Evolutionary conservation across 1,140 invertebrate species (phyloP), one percentile per base, ranked within the genome.

Genomic region (Drosophila obscura): DNA sequence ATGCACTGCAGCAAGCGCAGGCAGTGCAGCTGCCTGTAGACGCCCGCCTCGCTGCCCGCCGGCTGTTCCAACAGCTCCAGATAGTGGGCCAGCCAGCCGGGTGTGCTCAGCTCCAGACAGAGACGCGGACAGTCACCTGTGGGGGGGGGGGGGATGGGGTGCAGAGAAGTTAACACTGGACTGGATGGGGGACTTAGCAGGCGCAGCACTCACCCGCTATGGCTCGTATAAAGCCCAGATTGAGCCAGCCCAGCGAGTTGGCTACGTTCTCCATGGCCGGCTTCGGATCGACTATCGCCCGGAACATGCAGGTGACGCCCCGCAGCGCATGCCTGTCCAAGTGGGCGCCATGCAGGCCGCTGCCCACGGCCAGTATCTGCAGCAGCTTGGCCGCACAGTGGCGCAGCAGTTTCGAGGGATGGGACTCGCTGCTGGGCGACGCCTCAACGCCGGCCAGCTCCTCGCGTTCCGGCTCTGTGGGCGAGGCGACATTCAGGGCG

Each of bases 21-120:
- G 1, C 95, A 94, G 84, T 96, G 94, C n/a, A 97, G 95, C 93
- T 96, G 92, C 15, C 93, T 92, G 41, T 92, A 91, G 3, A 94
- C 72, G 55, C 92, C 91, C 0, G 72, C 65, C 53, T 92, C 91
- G 5, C 91, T 93, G 16, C 94, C 93, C 19, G 96, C 92, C 22
- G 97, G 94, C 71, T 94, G 95, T 48, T 98, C 93, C 16, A 97
- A 93, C 50, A 98, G 94, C 67, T 95, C 94, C 6, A 98, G 94
- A 96, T 97, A 98, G 1, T 95, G 93, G n/a, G 94, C 94, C 2
- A 96, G 95, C 84, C 96, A 96, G 0, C 97, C 92, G 1, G 95
- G 94, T 0, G 89, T 51, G 24, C 91, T 91, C 31, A 92, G 61
- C 35, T 91, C 79, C 58, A 94, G 93, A 71, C 96, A 96, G 64